Percentiles rank a stretch among this genome's conserved stretches.
Evolutionary conservation across 1,140 invertebrate genomes (phyloP).

Genomic region (Helicorthomorpha holstii): DNA sequence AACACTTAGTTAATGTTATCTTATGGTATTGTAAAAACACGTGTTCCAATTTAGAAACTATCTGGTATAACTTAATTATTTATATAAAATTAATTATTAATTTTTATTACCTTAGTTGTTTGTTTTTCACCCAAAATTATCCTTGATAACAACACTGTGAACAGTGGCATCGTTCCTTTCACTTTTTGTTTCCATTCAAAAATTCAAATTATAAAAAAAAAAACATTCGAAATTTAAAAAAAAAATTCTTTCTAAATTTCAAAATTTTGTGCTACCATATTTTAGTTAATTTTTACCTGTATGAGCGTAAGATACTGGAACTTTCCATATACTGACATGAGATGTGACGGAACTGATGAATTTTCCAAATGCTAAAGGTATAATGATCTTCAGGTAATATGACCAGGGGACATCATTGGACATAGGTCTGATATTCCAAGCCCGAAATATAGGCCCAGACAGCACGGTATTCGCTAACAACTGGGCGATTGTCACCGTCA

Average conservation of each 20-base stretch:
- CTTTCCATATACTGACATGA: conserved; percentile 93
- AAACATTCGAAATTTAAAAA: neutral
- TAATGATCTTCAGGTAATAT: conserved; percentile 62
- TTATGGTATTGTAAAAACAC: too few relatives aligned
- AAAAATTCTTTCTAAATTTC: too few relatives aligned
- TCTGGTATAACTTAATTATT: neutral
- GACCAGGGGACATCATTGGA: conserved; percentile 45
- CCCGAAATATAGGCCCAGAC: conserved; percentile 55
- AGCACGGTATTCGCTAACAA: conserved; percentile 64
- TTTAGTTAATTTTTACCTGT: conserved; percentile 53
- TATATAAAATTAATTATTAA: neutral
- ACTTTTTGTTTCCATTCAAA: too few relatives aligned
- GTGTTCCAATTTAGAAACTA: too few relatives aligned
- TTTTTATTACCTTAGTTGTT: conserved; percentile 43
- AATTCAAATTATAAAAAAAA: conserved; percentile 25
- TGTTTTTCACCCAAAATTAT: conserved; percentile 75
- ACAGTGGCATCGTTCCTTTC: conserved; percentile 92
- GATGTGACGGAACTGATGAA: conserved; percentile 79
- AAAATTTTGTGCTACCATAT: neutral
- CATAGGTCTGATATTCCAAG: conserved; percentile 47
- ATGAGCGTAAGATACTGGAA: conserved; percentile 94
- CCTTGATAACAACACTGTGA: conserved; percentile 77
- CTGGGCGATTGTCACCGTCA: conserved; percentile 88
- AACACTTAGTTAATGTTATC: too few relatives aligned
- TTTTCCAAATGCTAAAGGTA: conserved; percentile 84